These are phyloP conservation scores for Oxycera nigricornis DNA, from an alignment of 2,888 invertebrate genomes.

Conservation along the genomic window DNA sequence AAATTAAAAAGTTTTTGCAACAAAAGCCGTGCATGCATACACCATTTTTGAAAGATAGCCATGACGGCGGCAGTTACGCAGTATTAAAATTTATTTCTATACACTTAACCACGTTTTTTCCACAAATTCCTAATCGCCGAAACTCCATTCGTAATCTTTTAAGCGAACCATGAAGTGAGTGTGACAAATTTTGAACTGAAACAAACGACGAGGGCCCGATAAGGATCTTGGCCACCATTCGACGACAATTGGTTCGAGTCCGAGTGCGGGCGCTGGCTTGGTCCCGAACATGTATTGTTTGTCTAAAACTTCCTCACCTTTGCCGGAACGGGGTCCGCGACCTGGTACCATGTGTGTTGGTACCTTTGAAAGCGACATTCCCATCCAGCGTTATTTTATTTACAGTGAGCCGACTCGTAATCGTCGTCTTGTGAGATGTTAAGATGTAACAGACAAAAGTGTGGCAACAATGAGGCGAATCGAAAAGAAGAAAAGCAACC, in stretches of 20 bases:
- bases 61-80: neutral
- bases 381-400: neutral
- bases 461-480: conserved; percentile 40
- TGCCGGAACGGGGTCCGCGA: conserved; percentile 10
- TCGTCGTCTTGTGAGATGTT: conserved; percentile 24
- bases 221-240: conserved; percentile 36
- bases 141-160: conserved; percentile 28
- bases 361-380: neutral
- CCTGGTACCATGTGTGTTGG: neutral
- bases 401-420: neutral
- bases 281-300: conserved; percentile 19
- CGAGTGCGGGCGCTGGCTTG: neutral
- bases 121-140: conserved; percentile 36
- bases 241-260: neutral
- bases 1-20: too few species aligned
- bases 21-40: too few species aligned
- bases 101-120: conserved; percentile 26
- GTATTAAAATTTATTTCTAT: conserved; percentile 12
- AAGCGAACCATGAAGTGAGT: conserved; percentile 38
- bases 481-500: conserved; percentile 31
- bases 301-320: conserved; percentile 29
- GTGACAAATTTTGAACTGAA: conserved; percentile 41
- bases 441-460: conserved; percentile 36
- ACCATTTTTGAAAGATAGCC: neutral
- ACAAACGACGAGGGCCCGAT: conserved; percentile 34